phyloP scores from a whole-genome alignment of 2,113 vertebrate species.

The Uropsilus gracilis region DNA sequence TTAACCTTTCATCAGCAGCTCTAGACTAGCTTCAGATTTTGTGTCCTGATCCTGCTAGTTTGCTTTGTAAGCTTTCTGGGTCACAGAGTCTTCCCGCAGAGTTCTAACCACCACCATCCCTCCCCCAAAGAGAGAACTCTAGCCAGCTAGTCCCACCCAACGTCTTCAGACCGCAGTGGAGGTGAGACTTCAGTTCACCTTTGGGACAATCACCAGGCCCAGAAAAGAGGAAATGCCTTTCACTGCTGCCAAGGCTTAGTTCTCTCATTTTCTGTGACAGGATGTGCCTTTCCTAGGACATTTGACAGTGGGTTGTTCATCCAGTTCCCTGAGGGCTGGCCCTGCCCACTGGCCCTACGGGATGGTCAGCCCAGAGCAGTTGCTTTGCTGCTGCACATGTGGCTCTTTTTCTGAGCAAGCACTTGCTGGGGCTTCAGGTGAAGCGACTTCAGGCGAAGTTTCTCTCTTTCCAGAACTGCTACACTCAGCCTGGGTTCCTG shows the following conservation, averaged over 20 bases:
- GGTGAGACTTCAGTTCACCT: background rate
- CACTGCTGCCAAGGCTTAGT: background rate
- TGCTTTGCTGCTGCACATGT: too few species aligned
- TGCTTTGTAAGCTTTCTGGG: background rate
- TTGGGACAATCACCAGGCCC: background rate
- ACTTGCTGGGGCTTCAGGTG: too few species aligned
- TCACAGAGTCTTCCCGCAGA: background rate
- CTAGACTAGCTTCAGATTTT: too few species aligned
- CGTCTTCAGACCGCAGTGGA: background rate
- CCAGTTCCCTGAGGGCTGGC: background rate
- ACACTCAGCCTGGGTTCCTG: background rate
- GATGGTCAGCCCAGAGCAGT: background rate
- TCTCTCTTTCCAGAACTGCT: background rate
- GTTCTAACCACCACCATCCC: background rate
- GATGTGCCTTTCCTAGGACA: background rate
- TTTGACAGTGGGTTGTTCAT: background rate
- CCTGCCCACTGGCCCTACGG: rapidly evolving
- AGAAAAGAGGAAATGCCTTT: constrained; percentile 20
- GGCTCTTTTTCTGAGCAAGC: too few species aligned
- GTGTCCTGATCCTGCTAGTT: too few species aligned
- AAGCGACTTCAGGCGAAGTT: background rate
- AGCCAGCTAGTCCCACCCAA: too few species aligned
- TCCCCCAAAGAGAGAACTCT: background rate
- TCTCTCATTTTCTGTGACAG: background rate
- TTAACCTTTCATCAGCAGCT: too few species aligned